Evolutionary conservation across 92 coral and sea anemone genomes (phyloP), one percentile per base, ranked within the genome.

Genomic region (Montipora capitata): DNA sequence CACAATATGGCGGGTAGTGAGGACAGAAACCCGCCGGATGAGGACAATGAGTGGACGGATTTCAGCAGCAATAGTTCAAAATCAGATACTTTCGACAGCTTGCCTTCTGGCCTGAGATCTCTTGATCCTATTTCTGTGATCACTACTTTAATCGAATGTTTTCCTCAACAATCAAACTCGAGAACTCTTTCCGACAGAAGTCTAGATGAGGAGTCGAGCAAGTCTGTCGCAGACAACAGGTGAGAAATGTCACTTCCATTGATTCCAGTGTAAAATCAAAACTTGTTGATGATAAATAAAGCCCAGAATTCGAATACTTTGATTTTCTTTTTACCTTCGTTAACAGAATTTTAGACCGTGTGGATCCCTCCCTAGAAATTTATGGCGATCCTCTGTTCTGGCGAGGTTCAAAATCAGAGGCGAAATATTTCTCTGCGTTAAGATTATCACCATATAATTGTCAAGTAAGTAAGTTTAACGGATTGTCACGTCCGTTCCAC

Each of bases 1-100:
- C 74, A 75, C 89, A 92, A 84, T 90, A 92, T 92, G 95, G 95
- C 95, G 78, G 95, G 92, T 88, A 88, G 92, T 16, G 91, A 92
- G 71, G 85, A 85, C 64, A 83, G 80, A 58, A 70, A 72, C 57
- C 88, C 84, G 82, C 38, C 76, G 10, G 93, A 85, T 48, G 94
- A 91, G 18, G 83, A 88, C 74, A 87, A 74, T 82, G 95, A 92
- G 79, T 92, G 95, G 95, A 88, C 95, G 17, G 95, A 92, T 89
- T 92, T 92, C 43, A 83, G 79, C 39, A 7, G 79, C 63, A 83
- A 83, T 48, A 83, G 61, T 58, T 73, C 87, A 7, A 71, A 57
- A 63, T 18, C 61, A 44, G 48, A 72, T 42, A 14, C 72, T 62
- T 83, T 83, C 35, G 71, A 72, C 72, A 18, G 39, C 62, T 14